phyloP scores from a whole-genome alignment of 2,797 vertebrate genomes.

The Columba guinea region DNA sequence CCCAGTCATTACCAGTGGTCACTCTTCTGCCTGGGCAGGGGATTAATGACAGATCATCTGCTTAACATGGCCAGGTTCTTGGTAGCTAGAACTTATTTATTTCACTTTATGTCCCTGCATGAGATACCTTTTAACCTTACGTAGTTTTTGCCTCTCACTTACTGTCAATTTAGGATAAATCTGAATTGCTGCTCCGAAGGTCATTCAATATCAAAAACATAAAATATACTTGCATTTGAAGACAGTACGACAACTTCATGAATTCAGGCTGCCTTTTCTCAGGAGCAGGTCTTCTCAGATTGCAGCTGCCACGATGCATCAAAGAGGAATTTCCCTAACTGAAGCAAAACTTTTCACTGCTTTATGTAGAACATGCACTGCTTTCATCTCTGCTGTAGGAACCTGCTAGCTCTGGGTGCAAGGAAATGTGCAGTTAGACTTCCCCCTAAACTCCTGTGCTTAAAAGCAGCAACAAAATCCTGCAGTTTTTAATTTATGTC shows the following conservation, averaged over 20 bases:
- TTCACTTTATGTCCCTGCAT: neutral
- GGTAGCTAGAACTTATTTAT: neutral
- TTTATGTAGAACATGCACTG: neutral
- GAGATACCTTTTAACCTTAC: neutral
- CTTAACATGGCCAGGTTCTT: neutral
- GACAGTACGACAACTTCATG: neutral
- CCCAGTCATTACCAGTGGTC: neutral
- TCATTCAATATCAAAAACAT: conserved; percentile 18
- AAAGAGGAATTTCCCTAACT: conserved; percentile 6
- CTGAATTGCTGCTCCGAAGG: neutral
- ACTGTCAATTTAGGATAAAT: neutral
- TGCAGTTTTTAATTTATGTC: neutral
- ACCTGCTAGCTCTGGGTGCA: neutral
- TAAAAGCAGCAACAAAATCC: neutral
- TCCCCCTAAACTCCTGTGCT: neutral
- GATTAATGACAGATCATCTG: neutral
- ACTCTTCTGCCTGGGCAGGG: neutral
- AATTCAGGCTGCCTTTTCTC: neutral
- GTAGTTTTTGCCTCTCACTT: neutral
- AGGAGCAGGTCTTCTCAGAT: neutral
- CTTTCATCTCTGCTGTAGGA: neutral
- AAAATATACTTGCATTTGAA: neutral
- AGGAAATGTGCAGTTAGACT: neutral
- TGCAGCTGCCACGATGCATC: neutral
- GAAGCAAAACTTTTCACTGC: neutral